phyloP scores from a whole-genome alignment of 1,140 invertebrate species.

The Aricia agestis region DNA sequence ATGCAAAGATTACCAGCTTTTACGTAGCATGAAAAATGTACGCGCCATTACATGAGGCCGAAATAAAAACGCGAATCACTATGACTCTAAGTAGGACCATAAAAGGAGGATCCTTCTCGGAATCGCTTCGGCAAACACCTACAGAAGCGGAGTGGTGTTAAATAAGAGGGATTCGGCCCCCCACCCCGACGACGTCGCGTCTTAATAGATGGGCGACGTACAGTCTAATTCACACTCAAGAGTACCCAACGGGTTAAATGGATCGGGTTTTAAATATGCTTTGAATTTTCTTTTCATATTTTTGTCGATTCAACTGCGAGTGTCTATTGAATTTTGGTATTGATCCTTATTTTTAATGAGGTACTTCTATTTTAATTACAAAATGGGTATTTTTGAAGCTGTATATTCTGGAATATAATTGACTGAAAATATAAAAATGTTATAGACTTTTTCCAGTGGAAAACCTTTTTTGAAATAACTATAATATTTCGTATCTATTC shows the following conservation, averaged over 20 bases:
- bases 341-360: too few species aligned
- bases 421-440: too few species aligned
- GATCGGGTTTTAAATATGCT: conserved; percentile 22
- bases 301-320: neutral
- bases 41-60: conserved; percentile 64
- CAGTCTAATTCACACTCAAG: conserved; percentile 55
- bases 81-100: conserved; percentile 72
- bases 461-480: too few species aligned
- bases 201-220: conserved; percentile 56
- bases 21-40: conserved; percentile 70
- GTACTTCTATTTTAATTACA: too few species aligned
- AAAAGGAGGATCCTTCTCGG: conserved; percentile 66
- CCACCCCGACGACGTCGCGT: conserved; percentile 38
- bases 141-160: conserved; percentile 71
- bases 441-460: too few species aligned
- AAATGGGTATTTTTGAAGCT: too few species aligned
- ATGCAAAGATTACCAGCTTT: conserved; percentile 73
- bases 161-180: conserved; percentile 70
- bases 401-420: too few species aligned
- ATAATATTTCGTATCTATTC: too few species aligned
- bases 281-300: neutral
- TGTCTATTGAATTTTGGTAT: too few species aligned
- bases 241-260: conserved; percentile 39
- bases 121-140: conserved; percentile 75
- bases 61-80: conserved; percentile 75